Conservation (phyloP, 1,140 invertebrate species). For the Tetramorium parvispinum region DNA sequence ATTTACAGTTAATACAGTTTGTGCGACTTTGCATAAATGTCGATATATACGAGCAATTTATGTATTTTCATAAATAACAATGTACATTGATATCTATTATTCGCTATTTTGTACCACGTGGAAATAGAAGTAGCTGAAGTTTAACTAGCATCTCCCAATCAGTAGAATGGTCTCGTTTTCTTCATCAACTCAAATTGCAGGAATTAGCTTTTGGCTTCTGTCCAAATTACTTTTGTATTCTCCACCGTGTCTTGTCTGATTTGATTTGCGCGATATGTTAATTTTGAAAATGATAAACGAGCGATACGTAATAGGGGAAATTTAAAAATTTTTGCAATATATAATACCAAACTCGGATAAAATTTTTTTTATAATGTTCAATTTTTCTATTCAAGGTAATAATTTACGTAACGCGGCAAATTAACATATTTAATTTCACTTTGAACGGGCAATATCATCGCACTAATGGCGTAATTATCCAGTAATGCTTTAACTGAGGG, state of each 20-base stretch:
- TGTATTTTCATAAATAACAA: constrained; percentile 14
- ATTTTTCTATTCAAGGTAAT: constrained; percentile 19
- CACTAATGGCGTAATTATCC: constrained; percentile 54
- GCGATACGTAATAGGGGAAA: constrained; percentile 29
- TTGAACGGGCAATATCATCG: constrained; percentile 49
- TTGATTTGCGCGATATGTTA: constrained; percentile 68
- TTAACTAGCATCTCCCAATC: constrained; percentile 74
- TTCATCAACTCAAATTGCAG: constrained; percentile 80
- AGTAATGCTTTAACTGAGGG: constrained; percentile 47
- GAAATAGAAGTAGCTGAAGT: constrained; percentile 80
- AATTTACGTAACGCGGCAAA: constrained; percentile 32
- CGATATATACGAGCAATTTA: not conserved
- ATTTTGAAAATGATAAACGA: constrained; percentile 64
- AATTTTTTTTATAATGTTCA: not conserved
- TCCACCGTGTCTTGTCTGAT: constrained; percentile 60
- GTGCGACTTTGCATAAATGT: not conserved
- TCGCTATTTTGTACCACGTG: constrained; percentile 75
- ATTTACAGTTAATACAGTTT: no score
- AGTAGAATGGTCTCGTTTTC: constrained; percentile 76
- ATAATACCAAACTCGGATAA: not conserved
- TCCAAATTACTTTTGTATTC: constrained; percentile 79
- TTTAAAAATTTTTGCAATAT: not conserved
- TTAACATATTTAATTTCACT: constrained; percentile 55
- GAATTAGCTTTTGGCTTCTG: constrained; percentile 80
- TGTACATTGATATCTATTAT: constrained; percentile 38